phyloP scores from a whole-genome alignment of 92 coral and sea anemone species.

The Siderastrea radians region DNA sequence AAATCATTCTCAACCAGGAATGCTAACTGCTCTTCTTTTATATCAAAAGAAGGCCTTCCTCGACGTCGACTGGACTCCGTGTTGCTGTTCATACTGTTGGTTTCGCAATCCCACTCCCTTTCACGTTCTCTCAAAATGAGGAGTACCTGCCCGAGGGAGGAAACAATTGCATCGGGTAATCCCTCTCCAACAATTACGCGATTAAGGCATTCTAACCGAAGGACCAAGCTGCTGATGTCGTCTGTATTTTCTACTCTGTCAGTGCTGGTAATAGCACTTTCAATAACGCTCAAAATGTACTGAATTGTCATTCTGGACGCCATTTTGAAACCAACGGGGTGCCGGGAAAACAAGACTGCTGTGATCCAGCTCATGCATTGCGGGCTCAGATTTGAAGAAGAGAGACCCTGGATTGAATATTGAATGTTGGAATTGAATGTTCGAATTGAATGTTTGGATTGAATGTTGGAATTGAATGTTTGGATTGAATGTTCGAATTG shows the following conservation, averaged over 20 bases:
- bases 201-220: conserved; percentile 25
- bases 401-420: background rate
- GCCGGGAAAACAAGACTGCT: conserved; percentile 3
- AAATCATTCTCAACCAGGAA: conserved; percentile 37
- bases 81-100: background rate
- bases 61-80: conserved; percentile 34
- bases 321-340: background rate
- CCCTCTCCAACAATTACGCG: conserved; percentile 40
- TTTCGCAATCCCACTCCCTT: conserved; percentile 3
- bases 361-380: background rate
- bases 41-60: conserved; percentile 43
- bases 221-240: conserved; percentile 41
- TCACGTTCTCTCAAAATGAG: conserved; percentile 30
- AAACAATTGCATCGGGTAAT: conserved; percentile 26
- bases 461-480: background rate
- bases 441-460: background rate
- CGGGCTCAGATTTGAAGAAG: background rate
- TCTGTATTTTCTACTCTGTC: conserved; percentile 33
- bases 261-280: conserved; percentile 35
- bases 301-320: conserved; percentile 24
- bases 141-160: conserved; percentile 44
- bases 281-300: conserved; percentile 40
- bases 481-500: background rate
- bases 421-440: background rate
- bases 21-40: conserved; percentile 38